Evolutionary conservation across 2,113 vertebrate species (phyloP).

Genomic region (Tauraco erythrolophus): DNA sequence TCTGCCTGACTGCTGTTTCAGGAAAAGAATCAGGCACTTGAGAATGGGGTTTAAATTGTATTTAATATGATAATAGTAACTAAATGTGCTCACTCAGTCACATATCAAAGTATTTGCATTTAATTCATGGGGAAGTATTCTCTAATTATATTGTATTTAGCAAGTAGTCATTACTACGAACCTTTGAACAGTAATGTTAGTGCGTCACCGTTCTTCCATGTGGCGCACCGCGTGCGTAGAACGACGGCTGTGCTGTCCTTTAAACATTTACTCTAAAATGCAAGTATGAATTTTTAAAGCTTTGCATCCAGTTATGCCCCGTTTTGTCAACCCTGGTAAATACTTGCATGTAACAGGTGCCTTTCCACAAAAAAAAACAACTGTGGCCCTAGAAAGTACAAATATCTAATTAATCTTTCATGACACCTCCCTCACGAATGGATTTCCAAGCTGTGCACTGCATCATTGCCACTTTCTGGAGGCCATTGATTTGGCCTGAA

Average conservation of each 20-base stretch:
- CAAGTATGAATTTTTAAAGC: background rate
- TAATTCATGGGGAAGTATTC: constrained; percentile 13
- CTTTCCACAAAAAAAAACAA: background rate
- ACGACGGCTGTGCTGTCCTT: background rate
- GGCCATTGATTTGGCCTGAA: background rate
- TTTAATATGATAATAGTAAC: constrained; percentile 2
- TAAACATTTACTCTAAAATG: background rate
- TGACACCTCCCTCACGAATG: background rate
- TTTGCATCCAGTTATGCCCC: background rate
- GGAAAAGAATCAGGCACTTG: background rate
- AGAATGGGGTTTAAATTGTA: background rate
- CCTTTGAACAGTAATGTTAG: background rate
- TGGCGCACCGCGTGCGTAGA: background rate
- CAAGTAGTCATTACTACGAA: background rate
- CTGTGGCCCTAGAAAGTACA: background rate
- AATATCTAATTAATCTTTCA: background rate
- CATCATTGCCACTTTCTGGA: background rate
- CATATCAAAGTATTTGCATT: constrained; percentile 14
- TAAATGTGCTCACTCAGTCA: background rate
- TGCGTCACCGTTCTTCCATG: background rate
- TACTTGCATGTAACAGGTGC: background rate
- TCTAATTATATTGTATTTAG: constrained; percentile 26
- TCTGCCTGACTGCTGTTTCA: background rate
- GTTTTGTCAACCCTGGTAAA: background rate
- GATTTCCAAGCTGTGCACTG: background rate